phyloP scores from a whole-genome alignment of 2,888 invertebrate species.

The Rotaria magnacalcarata region DNA sequence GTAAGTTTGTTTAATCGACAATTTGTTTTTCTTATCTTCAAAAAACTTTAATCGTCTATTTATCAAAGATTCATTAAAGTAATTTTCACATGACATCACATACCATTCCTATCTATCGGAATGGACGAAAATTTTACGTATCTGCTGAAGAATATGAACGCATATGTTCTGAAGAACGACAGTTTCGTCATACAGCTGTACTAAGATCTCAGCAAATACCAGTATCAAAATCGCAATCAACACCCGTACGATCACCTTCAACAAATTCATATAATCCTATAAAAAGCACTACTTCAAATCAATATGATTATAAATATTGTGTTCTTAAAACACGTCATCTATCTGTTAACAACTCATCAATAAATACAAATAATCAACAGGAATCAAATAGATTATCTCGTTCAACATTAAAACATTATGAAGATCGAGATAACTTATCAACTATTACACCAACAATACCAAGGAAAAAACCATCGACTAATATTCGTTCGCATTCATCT shows the following conservation, averaged over 20 bases:
- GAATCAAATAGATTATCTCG: background rate
- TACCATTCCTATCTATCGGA: conserved; percentile 1
- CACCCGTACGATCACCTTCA: background rate
- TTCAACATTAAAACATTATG: background rate
- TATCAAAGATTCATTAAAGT: too few relatives aligned
- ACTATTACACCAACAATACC: background rate
- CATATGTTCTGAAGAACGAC: background rate
- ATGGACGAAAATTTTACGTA: conserved; percentile 18
- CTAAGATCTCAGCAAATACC: conserved; percentile 23
- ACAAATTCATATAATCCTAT: background rate
- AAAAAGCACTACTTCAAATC: background rate
- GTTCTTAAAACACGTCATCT: background rate
- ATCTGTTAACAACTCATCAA: background rate
- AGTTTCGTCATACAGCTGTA: background rate
- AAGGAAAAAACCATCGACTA: background rate
- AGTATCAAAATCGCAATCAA: background rate
- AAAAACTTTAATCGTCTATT: background rate
- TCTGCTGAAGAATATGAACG: conserved; percentile 5
- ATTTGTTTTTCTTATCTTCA: too few relatives aligned
- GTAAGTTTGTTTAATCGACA: too few relatives aligned
- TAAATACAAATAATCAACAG: background rate
- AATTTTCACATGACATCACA: background rate
- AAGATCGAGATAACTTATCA: background rate
- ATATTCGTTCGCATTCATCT: background rate
- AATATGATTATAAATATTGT: background rate